phyloP scores from a whole-genome alignment of 1,140 invertebrate genomes.

The Musca domestica region DNA sequence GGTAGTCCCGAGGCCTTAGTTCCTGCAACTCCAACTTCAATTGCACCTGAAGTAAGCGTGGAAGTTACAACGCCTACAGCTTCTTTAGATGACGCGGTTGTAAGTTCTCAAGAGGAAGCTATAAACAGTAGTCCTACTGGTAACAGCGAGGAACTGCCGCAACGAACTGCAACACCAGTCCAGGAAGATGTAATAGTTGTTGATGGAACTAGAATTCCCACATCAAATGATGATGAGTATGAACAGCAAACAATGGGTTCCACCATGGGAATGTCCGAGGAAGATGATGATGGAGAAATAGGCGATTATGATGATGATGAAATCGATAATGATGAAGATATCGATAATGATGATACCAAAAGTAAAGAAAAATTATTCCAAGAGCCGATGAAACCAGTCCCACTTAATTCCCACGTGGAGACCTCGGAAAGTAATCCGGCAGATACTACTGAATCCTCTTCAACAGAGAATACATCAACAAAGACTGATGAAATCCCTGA shows the following conservation, averaged over 20 bases:
- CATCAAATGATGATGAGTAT: slow-evolving; percentile 24
- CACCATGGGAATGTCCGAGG: not conserved
- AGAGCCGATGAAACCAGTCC: not conserved
- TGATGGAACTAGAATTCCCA: slow-evolving; percentile 42
- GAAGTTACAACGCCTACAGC: slow-evolving; percentile 36
- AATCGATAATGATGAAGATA: slow-evolving; percentile 23
- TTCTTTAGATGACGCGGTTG: slow-evolving; percentile 30
- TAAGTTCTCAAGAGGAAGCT: slow-evolving; percentile 27
- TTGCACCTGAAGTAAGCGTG: slow-evolving; percentile 23
- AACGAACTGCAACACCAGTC: slow-evolving; percentile 32
- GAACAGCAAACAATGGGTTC: not conserved
- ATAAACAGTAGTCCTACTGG: slow-evolving; percentile 12
- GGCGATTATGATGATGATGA: slow-evolving; percentile 28
- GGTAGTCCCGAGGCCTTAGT: not conserved
- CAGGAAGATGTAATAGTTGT: slow-evolving; percentile 34
- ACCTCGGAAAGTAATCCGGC: not conserved
- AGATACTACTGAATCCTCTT: not conserved
- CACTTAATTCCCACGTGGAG: not conserved
- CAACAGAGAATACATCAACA: not conserved
- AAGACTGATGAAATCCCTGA: no score
- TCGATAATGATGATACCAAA: not conserved
- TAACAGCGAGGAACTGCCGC: not conserved
- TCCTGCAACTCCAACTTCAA: not conserved
- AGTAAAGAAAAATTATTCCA: not conserved
- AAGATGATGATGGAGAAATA: slow-evolving; percentile 18